Evolutionary conservation across 1,140 invertebrate species (phyloP).

Genomic region (Pachyrhynchus sulphureomaculatus): DNA sequence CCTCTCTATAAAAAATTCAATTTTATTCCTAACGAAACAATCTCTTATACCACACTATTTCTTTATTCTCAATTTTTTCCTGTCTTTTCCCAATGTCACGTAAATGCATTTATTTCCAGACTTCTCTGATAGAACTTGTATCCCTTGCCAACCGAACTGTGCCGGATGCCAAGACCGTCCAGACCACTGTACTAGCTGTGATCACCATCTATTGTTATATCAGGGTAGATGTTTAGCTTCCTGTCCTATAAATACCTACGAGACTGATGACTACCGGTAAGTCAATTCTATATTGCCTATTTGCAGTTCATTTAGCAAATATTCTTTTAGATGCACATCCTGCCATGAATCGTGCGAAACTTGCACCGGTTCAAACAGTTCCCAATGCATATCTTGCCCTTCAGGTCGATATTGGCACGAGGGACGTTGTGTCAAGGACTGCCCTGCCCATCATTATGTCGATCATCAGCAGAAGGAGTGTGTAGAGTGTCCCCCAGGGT

Average conservation of each 20-base stretch:
- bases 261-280: conserved; percentile 78
- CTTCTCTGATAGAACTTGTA: conserved; percentile 69
- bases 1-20: too few relatives aligned
- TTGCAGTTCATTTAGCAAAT: too few relatives aligned
- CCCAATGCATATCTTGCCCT: conserved; percentile 79
- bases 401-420: conserved; percentile 65
- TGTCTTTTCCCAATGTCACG: too few relatives aligned
- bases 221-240: conserved; percentile 77
- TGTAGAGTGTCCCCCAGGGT: conserved; percentile 69
- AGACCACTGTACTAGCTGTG: conserved; percentile 79
- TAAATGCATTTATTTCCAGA: too few relatives aligned
- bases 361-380: conserved; percentile 73
- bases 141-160: conserved; percentile 78
- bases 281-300: too few relatives aligned
- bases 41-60: too few relatives aligned
- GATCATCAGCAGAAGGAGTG: conserved; percentile 77
- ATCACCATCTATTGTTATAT: conserved; percentile 77
- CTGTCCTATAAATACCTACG: conserved; percentile 78
- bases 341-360: conserved; percentile 81
- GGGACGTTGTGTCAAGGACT: conserved; percentile 64
- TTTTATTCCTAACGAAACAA: too few relatives aligned
- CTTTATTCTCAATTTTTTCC: too few relatives aligned
- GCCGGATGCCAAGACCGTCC: conserved; percentile 78
- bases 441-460: conserved; percentile 70
- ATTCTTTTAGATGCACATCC: conserved; percentile 63